Evolutionary conservation across 2,797 vertebrate genomes (phyloP).

Genomic region (Gastrophryne carolinensis): DNA sequence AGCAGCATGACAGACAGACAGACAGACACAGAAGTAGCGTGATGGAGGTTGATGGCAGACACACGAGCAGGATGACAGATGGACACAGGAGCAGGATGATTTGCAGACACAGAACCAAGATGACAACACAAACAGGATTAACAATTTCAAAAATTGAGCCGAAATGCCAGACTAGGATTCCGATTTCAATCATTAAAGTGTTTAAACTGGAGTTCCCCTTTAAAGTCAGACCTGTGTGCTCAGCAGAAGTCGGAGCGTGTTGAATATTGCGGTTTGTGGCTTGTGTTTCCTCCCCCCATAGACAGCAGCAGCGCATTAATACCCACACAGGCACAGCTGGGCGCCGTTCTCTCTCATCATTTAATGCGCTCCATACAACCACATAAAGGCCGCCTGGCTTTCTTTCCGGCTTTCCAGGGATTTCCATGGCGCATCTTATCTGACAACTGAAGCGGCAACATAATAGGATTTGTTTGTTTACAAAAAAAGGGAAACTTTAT

Average conservation of each 20-base stretch:
- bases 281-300: slow-evolving; percentile 1
- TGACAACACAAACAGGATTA: no score
- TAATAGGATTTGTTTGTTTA: slow-evolving; percentile 24
- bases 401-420: slow-evolving; percentile 11
- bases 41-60: no score
- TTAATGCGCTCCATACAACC: slow-evolving; percentile 6
- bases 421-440: slow-evolving; percentile 3
- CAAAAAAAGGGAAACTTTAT: neutral
- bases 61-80: no score
- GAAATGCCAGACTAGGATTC: no score
- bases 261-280: neutral
- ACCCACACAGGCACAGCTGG: slow-evolving; percentile 21
- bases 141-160: no score
- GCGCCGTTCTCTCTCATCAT: neutral
- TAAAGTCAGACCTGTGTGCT: neutral
- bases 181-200: neutral
- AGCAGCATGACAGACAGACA: no score
- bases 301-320: slow-evolving; percentile 26
- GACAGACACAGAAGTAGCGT: no score
- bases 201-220: neutral
- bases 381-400: slow-evolving; percentile 16
- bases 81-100: no score
- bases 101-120: no score
- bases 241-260: neutral
- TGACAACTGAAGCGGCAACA: slow-evolving; percentile 26